Conservation (phyloP, 2,888 invertebrate species). For the Sipunculus nudus region DNA sequence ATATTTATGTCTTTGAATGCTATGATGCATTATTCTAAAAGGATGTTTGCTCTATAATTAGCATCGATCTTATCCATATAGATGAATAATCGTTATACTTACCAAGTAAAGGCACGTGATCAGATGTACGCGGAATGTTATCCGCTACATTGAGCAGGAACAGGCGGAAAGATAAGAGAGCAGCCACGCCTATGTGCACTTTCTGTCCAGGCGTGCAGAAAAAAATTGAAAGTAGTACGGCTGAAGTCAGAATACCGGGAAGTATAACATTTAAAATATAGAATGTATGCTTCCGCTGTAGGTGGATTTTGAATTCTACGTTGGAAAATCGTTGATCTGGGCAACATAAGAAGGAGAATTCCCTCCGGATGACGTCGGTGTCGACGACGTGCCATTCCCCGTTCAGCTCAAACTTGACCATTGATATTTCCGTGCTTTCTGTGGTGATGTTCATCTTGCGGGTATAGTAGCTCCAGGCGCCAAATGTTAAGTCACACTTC, state of each 20-base stretch:
- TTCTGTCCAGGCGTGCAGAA: slow-evolving; percentile 43
- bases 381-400: slow-evolving; percentile 39
- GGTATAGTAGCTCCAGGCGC: slow-evolving; percentile 44
- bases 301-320: slow-evolving; percentile 34
- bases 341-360: slow-evolving; percentile 42
- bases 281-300: slow-evolving; percentile 42
- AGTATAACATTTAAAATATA: slow-evolving; percentile 46
- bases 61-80: too few relatives aligned
- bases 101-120: slow-evolving; percentile 44
- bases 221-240: slow-evolving; percentile 42
- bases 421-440: too few relatives aligned
- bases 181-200: slow-evolving; percentile 42
- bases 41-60: too few relatives aligned
- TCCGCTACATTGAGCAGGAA: slow-evolving; percentile 45
- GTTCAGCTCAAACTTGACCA: slow-evolving; percentile 41
- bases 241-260: slow-evolving; percentile 43
- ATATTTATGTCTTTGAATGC: too few relatives aligned
- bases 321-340: slow-evolving; percentile 36
- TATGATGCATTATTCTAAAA: too few relatives aligned
- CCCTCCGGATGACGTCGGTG: slow-evolving; percentile 31
- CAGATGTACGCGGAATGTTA: slow-evolving; percentile 42
- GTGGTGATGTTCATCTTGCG: slow-evolving; percentile 45
- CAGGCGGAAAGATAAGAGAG: slow-evolving; percentile 41
- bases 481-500: slow-evolving; percentile 38
- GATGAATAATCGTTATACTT: background rate